Base-by-base conservation (phyloP, 2,888 invertebrate genomes). In the Synanthedon tipuliformis region DNA sequence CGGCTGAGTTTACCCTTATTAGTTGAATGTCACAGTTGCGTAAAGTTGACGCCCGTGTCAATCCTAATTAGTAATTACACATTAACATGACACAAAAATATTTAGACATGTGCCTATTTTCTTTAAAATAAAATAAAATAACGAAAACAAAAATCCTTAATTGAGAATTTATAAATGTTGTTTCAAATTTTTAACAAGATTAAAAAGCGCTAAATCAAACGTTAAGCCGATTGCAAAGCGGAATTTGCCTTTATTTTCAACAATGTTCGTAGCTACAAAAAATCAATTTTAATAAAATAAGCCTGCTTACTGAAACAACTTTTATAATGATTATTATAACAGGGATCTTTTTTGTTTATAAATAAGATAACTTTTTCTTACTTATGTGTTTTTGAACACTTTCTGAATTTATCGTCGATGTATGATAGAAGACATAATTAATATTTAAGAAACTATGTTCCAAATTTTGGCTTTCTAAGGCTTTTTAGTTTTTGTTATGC, bases 1-100 rank as follows among this genome's bases (percentile, higher is more conserved):
- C 69, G 74, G 64, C 71, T 64, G 73, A 74, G 69, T 75, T 75
- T 73, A 66, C 69, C 73, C 76, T 80, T 81, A 80, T 81, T 81
- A 82, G 75, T 73, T 71, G 60, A 64, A 63, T 69, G 71, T 66
- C 69, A 66, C 71, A 71, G 69, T 73, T 69, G 69, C 62, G 64
- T 57, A 59, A 53, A 52, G 54, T 13, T 61, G 59, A 55, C 61
- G 57, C 60, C 63, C 64, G 59, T 63, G 66, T 45, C 59, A 62
- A 56, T 66, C 66, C 69, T 66, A 66, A 68, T 23, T 23, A 23
- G 23, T 23, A 23, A 23, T 68, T 69, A 73, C 68, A 45, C 8
- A 45, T n/a, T 5, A 5, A 15, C 8, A 45, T 45, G 45, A 45
- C 45, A 13, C 15, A 8, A 34, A 3, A 34, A 34, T 34, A 34